A percentile compares a stretch with the other conserved stretches of the same genome.
phyloP scores from a whole-genome alignment of 2,797 vertebrate genomes.

The Rhinichthys osculus region DNA sequence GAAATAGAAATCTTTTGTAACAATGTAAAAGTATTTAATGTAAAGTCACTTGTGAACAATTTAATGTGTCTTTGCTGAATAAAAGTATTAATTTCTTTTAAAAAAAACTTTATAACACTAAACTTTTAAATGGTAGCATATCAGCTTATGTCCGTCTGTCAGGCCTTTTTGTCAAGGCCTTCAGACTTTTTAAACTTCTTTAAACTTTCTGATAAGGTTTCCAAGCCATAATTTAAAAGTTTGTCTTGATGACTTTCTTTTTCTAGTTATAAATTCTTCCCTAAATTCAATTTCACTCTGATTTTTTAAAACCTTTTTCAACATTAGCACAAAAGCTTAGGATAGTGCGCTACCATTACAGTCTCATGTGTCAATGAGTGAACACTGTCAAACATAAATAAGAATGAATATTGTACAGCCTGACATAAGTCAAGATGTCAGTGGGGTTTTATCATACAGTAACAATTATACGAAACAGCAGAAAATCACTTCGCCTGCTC shows the following conservation, averaged over 20 bases:
- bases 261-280: not conserved
- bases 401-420: not conserved
- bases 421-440: not conserved
- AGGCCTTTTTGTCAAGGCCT: not conserved
- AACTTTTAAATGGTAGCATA: not conserved
- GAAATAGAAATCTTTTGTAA: not conserved
- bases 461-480: not conserved
- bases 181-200: not conserved
- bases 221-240: not conserved
- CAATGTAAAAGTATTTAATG: not conserved
- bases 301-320: not conserved
- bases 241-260: not conserved
- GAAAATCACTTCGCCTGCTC: not conserved
- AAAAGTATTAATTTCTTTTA: not conserved
- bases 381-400: conserved; percentile 3
- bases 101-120: too few species aligned
- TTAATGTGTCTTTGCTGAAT: not conserved
- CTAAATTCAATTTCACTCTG: too few species aligned
- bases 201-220: not conserved
- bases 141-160: not conserved
- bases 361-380: not conserved
- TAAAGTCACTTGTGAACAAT: not conserved
- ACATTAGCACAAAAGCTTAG: not conserved
- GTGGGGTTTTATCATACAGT: not conserved
- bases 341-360: not conserved